Percentiles rank a stretch among this genome's conserved stretches.
Evolutionary conservation across 2,797 vertebrate species (phyloP).

Genomic region (Chromobotia macracanthus): DNA sequence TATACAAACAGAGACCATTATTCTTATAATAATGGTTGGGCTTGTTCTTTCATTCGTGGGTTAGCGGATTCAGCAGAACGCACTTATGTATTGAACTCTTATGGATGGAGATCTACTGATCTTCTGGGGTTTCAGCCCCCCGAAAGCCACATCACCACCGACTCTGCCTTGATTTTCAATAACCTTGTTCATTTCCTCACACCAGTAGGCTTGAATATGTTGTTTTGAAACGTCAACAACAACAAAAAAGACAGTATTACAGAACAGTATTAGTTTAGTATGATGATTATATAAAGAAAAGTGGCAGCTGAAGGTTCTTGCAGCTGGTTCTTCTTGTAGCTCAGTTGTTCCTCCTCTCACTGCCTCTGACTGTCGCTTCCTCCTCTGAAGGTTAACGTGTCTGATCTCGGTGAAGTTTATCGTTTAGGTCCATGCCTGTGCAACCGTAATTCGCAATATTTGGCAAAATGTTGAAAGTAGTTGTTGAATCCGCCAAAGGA

Average conservation of each 20-base stretch:
- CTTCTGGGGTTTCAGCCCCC: not conserved
- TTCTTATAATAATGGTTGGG: not conserved
- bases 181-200: not conserved
- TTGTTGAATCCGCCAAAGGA: slow-evolving; percentile 87
- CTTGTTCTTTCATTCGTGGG: not conserved
- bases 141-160: not conserved
- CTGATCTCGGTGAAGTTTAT: not conserved
- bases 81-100: not conserved
- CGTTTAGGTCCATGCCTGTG: slow-evolving; percentile 11
- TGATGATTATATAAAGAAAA: not conserved
- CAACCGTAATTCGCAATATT: slow-evolving; percentile 9
- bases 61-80: not conserved
- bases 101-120: not conserved
- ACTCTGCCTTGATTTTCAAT: not conserved
- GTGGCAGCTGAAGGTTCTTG: not conserved
- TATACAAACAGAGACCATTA: not conserved
- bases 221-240: not conserved
- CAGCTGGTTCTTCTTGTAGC: no score
- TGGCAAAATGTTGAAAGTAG: slow-evolving; percentile 86
- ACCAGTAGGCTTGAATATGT: not conserved
- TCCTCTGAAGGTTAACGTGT: slow-evolving; percentile 14
- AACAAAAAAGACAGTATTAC: not conserved
- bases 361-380: slow-evolving; percentile 9
- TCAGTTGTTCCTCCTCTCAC: slow-evolving; percentile 40
- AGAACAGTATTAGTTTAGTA: not conserved